Evolutionary conservation across 1,140 invertebrate genomes (phyloP), one percentile per base, ranked within the genome.

Genomic region (Aphaenogaster ashmeadi): DNA sequence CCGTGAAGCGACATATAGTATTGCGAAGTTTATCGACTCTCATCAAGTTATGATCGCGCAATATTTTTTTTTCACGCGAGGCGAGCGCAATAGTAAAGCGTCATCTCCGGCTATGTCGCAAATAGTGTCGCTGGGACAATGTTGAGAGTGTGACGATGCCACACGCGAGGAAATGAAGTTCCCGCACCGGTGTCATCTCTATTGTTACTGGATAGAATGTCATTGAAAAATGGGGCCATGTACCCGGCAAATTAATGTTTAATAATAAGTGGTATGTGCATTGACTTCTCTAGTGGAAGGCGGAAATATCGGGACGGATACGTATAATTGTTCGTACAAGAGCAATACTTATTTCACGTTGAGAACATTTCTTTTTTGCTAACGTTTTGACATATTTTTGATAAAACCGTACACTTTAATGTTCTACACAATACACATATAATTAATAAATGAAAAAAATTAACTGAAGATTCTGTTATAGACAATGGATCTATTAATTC

Each of bases 201-300:
- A 85, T 90, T 90, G 81, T 91, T 80, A 58, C 36, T 36, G 62
- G 54, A n/a, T 88, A 60, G 66, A 77, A 80, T 80, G 91, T 91
- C 93, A 91, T 93, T 92, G 92, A 91, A 90, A 90, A 93, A 93
- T 86, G 91, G 85, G 91, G 89, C 58, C 91, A 86, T 84, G 86
- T 56, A 72, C 71, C 8, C 52, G 85, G 77, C 69, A 88, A 81
- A 90, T 91, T 88, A 88, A 74, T 74, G 80, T 77, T 90, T 92
- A 86, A 91, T 92, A 88, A 89, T 74, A 56, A 79, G 8, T 67
- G n/a, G 11, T 41, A 36, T 27, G 13, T 78, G 50, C 54, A 21
- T 36, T 6, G 9, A 0, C n/a, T 38, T 47, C 18, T 80, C 3
- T 9, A n/a, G 9, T 21, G 6, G n/a, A 62, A 60, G 21, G 8